Percentiles rank a stretch among this genome's conserved stretches.
Evolutionary conservation across 64 coral and sea anemone genomes (phyloP).

Genomic region (Astreopora myriophthalma): DNA sequence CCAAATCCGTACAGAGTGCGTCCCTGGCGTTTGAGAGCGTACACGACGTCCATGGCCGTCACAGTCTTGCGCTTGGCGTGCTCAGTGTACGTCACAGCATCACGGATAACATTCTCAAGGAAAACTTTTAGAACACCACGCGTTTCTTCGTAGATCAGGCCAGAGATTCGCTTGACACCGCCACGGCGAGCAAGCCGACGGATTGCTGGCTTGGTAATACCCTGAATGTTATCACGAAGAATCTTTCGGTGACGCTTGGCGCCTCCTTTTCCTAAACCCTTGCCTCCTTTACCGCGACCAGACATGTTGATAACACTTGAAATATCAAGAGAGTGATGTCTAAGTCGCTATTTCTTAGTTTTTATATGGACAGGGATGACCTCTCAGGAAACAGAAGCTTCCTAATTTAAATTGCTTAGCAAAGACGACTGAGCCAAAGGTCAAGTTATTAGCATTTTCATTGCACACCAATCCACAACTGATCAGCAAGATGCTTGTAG

Average conservation of each 20-base stretch:
- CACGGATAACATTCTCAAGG: conserved; percentile 71
- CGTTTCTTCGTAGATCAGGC: conserved; percentile 69
- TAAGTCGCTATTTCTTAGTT: too few species aligned
- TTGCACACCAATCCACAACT: too few species aligned
- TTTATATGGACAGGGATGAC: too few species aligned
- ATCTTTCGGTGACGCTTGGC: conserved; percentile 70
- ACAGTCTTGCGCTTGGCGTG: conserved; percentile 69
- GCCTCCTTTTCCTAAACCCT: conserved; percentile 67
- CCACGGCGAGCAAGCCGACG: conserved; percentile 67
- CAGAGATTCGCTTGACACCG: conserved; percentile 68
- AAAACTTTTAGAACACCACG: conserved; percentile 70
- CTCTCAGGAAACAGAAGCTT: too few species aligned
- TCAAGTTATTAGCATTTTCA: too few species aligned
- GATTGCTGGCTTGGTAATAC: conserved; percentile 60
- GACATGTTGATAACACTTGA: too few species aligned
- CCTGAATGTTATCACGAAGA: conserved; percentile 60
- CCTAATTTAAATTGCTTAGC: too few species aligned
- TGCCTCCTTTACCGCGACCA: conserved; percentile 65
- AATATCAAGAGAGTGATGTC: too few species aligned
- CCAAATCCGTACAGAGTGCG: conserved; percentile 73
- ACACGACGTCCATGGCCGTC: conserved; percentile 60
- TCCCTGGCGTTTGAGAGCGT: conserved; percentile 66
- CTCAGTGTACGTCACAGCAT: conserved; percentile 65
- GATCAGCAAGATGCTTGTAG: too few species aligned
- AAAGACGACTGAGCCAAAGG: too few species aligned